Evolutionary conservation across 1,140 invertebrate genomes (phyloP).

Genomic region (Temnothorax curvispinosus): DNA sequence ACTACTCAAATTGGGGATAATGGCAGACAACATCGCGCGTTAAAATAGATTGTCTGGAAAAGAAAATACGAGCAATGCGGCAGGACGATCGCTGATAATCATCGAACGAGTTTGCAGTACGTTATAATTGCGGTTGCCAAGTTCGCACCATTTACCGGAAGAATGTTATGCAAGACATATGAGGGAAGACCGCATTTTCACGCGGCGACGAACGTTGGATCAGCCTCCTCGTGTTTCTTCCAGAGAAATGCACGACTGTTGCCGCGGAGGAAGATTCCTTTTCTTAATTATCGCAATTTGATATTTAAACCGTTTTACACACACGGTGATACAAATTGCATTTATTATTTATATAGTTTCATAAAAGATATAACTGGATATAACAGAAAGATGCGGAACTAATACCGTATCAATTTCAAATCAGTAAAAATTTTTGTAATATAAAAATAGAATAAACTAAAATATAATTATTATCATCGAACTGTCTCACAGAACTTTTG

Average conservation of each 20-base stretch:
- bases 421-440: background rate
- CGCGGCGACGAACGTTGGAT: conserved; percentile 14
- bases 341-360: background rate
- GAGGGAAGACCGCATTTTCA: conserved; percentile 4
- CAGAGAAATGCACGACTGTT: background rate
- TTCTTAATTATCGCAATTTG: background rate
- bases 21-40: conserved; percentile 12
- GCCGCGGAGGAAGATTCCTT: background rate
- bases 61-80: background rate
- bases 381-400: background rate
- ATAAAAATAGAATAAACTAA: background rate
- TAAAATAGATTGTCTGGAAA: conserved; percentile 20
- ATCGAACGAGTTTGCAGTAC: conserved; percentile 75
- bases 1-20: conserved; percentile 37
- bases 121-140: conserved; percentile 78
- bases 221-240: background rate
- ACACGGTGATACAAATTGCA: background rate
- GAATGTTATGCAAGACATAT: conserved; percentile 29
- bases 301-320: background rate
- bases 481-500: background rate
- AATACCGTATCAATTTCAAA: background rate
- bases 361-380: background rate
- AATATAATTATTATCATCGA: background rate
- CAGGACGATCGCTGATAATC: conserved; percentile 77
- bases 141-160: conserved; percentile 72